Percentiles rank a stretch among this genome's conserved stretches.
These are phyloP conservation scores for Sturnus vulgaris DNA, from an alignment of 2,113 vertebrate species.

Conservation along the genomic window DNA sequence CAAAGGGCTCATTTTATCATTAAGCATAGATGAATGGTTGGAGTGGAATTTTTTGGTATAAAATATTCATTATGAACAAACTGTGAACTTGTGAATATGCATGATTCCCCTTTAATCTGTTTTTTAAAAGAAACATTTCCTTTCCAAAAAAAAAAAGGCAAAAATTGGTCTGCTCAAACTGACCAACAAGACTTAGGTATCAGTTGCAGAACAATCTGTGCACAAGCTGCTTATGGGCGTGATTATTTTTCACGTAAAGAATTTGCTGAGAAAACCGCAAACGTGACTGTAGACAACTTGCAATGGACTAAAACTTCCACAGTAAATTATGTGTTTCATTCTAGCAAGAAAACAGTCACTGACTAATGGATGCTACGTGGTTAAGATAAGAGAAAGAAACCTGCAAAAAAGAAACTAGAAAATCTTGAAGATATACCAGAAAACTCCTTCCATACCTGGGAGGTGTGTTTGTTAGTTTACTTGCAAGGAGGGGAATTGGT, in stretches of 20 bases:
- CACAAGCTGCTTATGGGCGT: background rate
- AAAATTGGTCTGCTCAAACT: slow-evolving; percentile 10
- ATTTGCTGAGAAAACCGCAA: background rate
- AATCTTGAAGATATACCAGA: background rate
- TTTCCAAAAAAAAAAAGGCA: background rate
- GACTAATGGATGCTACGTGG: background rate
- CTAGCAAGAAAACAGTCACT: background rate
- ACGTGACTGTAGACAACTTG: background rate
- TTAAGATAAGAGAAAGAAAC: background rate
- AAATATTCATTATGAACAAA: slow-evolving; percentile 66
- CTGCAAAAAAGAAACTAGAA: background rate
- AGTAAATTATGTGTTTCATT: background rate
- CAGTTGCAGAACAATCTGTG: background rate
- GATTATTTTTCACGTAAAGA: background rate
- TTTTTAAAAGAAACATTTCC: background rate
- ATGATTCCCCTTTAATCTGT: slow-evolving; percentile 58
- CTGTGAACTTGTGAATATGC: slow-evolving; percentile 63
- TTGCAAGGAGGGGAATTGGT: background rate
- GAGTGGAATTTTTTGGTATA: background rate
- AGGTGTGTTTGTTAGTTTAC: background rate
- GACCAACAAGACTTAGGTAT: slow-evolving; percentile 14
- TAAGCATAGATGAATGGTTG: slow-evolving; percentile 54
- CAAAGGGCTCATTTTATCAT: slow-evolving; percentile 1
- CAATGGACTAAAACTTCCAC: background rate
- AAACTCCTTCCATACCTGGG: background rate